Evolutionary conservation across 1,140 invertebrate genomes (phyloP).

Genomic region (Hermatobates lingyangjiaoensis): DNA sequence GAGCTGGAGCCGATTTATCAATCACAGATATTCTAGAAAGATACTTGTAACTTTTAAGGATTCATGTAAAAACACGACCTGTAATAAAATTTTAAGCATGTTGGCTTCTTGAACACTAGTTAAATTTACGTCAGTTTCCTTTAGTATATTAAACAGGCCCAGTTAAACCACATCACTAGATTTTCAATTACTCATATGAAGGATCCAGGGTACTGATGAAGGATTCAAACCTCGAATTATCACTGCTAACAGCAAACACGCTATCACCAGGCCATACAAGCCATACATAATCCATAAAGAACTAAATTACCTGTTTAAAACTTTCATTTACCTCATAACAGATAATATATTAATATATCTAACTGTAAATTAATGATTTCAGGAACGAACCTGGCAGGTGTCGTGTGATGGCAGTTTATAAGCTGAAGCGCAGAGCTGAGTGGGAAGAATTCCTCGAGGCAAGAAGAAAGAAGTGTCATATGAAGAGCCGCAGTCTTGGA

Average conservation of each 20-base stretch:
- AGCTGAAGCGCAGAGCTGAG: constrained; percentile 41
- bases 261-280: neutral
- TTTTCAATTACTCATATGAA: neutral
- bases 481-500: constrained; percentile 31
- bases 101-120: too few species aligned
- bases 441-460: constrained; percentile 26
- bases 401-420: constrained; percentile 46
- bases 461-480: constrained; percentile 26
- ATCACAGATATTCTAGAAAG: too few species aligned
- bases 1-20: too few species aligned
- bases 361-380: neutral
- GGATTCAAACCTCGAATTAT: neutral
- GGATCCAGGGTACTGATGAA: neutral
- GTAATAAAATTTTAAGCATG: too few species aligned
- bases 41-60: too few species aligned
- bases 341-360: neutral
- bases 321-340: neutral
- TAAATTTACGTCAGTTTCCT: too few species aligned
- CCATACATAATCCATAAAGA: neutral
- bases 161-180: too few species aligned
- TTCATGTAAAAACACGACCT: too few species aligned
- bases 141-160: too few species aligned
- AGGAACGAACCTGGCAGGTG: constrained; percentile 43
- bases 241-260: neutral
- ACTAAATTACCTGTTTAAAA: neutral